Base-by-base conservation (phyloP, 1,140 invertebrate species). In the Oryzaephilus surinamensis region DNA sequence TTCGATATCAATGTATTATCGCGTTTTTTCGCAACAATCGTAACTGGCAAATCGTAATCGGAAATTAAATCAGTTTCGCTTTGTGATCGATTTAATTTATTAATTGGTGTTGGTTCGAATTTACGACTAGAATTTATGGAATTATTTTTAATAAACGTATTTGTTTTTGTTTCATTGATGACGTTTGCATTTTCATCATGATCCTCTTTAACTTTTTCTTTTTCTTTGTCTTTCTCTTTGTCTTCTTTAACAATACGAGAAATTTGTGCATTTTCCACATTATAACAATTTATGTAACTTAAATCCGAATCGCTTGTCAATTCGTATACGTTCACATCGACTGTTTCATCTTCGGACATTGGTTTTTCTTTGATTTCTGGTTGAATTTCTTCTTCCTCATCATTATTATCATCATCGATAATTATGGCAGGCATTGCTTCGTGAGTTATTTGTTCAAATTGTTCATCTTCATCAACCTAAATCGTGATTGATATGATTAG, bases 271-370 rank as follows among this genome's bases (percentile, higher is more conserved):
- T 51, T 50, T 41, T 43, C 41, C 13, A 49, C 43, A 43, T 58
- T 50, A 30, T 58, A 58, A 32, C 32, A 43, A 23, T 55, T 52
- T 14, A 53, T 48, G 19, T 46, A 48, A 35, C 54, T 58, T 30
- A 49, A 28, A 38, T 58, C 56, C 8, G 52, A 57, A 34, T 57
- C 52, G 13, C 52, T 57, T 2, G 56, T 56, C 7, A 53, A 31
- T 40, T 48, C 42, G 8, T 24, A 8, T 6, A 24, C 3, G 8
- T n/a, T n/a, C n/a, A n/a, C n/a, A 30, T 18, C 13, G 30, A 20
- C 8, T 27, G 7, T 2, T n/a, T 3, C 24, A 32, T 14, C 21
- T 32, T 24, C 23, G 3, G 4, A 23, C 30, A 10, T 6, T 6
- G 14, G 13, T 16, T 6, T 15, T 4, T 13, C 14, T 15, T 30